Percentiles rank a stretch among this genome's conserved stretches.
These are phyloP conservation scores for Lacanobia wlatinum DNA, from an alignment of 2,888 invertebrate genomes.

Conservation along the genomic window DNA sequence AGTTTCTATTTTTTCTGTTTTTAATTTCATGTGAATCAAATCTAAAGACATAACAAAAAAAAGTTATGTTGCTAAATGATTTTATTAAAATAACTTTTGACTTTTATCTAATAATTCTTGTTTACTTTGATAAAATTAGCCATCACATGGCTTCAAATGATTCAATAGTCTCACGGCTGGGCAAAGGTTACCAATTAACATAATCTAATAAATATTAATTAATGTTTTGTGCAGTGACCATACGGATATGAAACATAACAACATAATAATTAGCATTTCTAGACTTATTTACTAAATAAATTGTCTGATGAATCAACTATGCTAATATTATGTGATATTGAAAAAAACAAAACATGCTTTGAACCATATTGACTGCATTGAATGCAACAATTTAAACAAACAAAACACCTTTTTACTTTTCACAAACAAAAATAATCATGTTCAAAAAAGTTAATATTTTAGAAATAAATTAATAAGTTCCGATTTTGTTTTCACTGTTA, in stretches of 20 bases:
- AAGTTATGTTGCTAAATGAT: background rate
- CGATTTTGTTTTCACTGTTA: background rate
- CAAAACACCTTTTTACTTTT: too few species aligned
- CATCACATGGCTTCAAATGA: slow-evolving; percentile 10
- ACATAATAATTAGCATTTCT: slow-evolving; percentile 27
- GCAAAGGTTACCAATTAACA: slow-evolving; percentile 50
- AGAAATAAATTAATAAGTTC: too few species aligned
- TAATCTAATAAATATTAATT: slow-evolving; percentile 37
- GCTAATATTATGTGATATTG: slow-evolving; percentile 3
- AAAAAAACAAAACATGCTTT: slow-evolving; percentile 2
- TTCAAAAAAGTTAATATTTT: background rate
- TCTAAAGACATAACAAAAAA: background rate
- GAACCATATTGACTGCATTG: too few species aligned
- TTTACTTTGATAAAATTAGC: slow-evolving; percentile 14
- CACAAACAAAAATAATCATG: background rate
- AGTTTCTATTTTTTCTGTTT: slow-evolving; percentile 41
- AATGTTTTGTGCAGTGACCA: slow-evolving; percentile 21
- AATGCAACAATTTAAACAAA: too few species aligned
- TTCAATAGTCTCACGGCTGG: slow-evolving; percentile 11
- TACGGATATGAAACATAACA: slow-evolving; percentile 23
- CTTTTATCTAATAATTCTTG: background rate
- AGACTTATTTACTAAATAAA: slow-evolving; percentile 18
- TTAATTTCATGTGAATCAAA: slow-evolving; percentile 4
- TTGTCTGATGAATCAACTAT: slow-evolving; percentile 6
- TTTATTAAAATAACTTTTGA: background rate